These are phyloP conservation scores for Celastrina argiolus DNA, from an alignment of 2,888 invertebrate species.

Conservation along the genomic window DNA sequence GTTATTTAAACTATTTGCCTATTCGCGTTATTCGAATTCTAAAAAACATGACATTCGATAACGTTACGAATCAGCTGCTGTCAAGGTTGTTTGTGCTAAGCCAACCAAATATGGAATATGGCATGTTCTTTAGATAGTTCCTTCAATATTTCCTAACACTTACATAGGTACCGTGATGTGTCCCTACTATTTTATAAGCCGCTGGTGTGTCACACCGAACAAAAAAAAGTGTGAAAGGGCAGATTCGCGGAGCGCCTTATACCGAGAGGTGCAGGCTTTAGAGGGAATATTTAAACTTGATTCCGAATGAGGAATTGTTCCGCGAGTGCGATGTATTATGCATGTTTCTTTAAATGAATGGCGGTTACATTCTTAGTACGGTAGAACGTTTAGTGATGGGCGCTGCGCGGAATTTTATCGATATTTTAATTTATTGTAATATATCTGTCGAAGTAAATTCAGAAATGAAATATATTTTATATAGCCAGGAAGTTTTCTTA, in stretches of 20 bases:
- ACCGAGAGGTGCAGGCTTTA: conserved; percentile 37
- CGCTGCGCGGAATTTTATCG: neutral
- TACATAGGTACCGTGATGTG: no score
- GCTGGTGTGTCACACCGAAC: neutral
- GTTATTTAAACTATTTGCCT: no score
- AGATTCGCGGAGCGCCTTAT: conserved; percentile 21
- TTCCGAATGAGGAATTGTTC: conserved; percentile 44
- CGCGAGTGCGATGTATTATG: conserved; percentile 41
- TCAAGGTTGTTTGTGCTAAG: no score
- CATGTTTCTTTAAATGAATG: conserved; percentile 42
- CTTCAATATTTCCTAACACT: no score
- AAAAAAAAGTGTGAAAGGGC: neutral
- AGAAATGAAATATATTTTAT: no score
- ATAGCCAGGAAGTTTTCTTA: neutral
- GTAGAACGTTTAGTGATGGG: neutral
- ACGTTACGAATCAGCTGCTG: no score
- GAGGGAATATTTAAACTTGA: conserved; percentile 53
- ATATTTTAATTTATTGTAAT: neutral
- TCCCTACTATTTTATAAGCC: no score
- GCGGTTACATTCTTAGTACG: conserved; percentile 32
- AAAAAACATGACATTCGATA: no score
- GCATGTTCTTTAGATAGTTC: no score
- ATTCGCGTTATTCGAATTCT: no score
- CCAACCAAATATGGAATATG: no score
- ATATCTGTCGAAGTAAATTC: no score